Evolutionary conservation across 2,888 invertebrate genomes (phyloP).

Genomic region (Apamea monoglypha): DNA sequence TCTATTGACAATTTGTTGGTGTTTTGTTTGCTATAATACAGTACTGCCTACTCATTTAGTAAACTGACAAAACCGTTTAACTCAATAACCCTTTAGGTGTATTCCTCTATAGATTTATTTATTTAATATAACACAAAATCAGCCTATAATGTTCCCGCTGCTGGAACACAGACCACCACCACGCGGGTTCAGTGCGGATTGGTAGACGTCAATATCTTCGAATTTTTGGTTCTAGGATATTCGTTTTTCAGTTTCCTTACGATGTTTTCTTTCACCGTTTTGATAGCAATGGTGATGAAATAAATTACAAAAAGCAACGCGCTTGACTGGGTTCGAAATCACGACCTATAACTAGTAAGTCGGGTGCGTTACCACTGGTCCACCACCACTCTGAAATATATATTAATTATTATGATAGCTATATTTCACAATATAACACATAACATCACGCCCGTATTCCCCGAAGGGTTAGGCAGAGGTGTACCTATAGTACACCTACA

Average conservation of each 20-base stretch:
- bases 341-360: not conserved
- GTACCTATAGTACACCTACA: too few species aligned
- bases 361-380: not conserved
- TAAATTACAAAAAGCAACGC: not conserved
- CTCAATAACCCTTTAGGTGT: not conserved
- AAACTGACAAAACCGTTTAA: not conserved
- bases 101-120: not conserved
- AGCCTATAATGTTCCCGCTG: not conserved
- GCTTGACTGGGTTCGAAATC: not conserved
- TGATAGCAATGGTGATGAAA: not conserved
- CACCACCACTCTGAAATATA: not conserved
- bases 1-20: conserved; percentile 21
- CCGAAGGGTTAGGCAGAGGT: too few species aligned
- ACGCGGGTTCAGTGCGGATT: not conserved
- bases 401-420: too few species aligned
- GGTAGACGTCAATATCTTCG: not conserved
- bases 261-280: not conserved
- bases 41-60: conserved; percentile 5
- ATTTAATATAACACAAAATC: not conserved
- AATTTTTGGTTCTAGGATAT: not conserved
- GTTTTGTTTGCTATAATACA: conserved; percentile 36
- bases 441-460: too few species aligned
- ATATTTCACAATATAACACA: too few species aligned
- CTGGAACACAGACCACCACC: not conserved
- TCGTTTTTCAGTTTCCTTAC: not conserved